These are phyloP conservation scores for Yponomeuta plumbellus DNA, from an alignment of 2,888 invertebrate species.

Conservation along the genomic window DNA sequence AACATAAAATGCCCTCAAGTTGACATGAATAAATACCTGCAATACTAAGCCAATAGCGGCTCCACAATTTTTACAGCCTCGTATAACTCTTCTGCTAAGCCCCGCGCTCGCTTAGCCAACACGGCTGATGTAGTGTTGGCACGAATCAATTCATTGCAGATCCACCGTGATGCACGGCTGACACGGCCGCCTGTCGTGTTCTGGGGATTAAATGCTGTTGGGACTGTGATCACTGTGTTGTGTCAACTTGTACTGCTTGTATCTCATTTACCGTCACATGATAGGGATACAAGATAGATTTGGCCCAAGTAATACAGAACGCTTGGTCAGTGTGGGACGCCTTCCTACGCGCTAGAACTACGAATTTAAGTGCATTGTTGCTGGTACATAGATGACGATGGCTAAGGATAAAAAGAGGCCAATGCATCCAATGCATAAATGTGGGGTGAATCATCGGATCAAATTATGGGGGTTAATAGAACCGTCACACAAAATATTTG, in stretches of 20 bases:
- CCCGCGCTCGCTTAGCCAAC: neutral
- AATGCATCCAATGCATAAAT: too few relatives aligned
- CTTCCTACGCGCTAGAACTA: too few relatives aligned
- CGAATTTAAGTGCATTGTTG: too few relatives aligned
- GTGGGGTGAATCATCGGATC: too few relatives aligned
- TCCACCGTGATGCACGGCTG: slow-evolving; percentile 33
- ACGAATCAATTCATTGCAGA: slow-evolving; percentile 44
- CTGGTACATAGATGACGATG: too few relatives aligned
- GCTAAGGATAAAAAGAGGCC: too few relatives aligned
- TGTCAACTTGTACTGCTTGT: neutral
- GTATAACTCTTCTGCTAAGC: neutral
- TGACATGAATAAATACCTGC: neutral
- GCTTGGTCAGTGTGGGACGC: too few relatives aligned
- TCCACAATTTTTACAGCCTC: neutral
- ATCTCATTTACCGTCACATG: neutral
- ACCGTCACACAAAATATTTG: too few relatives aligned
- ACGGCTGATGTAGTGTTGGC: slow-evolving; percentile 36
- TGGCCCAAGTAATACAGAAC: too few relatives aligned
- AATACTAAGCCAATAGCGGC: neutral
- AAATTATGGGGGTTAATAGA: too few relatives aligned
- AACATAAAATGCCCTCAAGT: too few relatives aligned
- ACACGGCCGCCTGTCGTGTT: neutral
- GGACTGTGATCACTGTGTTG: neutral
- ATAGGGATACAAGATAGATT: too few relatives aligned
- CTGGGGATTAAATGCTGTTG: neutral